Percentiles rank a stretch among this genome's conserved stretches.
Evolutionary conservation across 2,113 vertebrate genomes (phyloP).

Genomic region (Zapus hudsonius): DNA sequence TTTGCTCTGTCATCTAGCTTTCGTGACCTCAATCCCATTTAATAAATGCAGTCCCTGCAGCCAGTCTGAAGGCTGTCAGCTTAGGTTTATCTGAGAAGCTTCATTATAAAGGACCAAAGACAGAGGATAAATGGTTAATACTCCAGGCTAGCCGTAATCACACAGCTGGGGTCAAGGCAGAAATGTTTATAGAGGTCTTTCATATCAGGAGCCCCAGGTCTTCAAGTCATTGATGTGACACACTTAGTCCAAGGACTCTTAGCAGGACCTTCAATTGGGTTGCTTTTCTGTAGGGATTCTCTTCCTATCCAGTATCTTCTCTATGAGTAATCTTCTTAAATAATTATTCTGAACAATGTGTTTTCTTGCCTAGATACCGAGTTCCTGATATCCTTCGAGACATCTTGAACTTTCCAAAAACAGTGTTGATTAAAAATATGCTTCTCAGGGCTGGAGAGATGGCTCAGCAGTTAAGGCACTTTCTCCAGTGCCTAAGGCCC

Average conservation of each 20-base stretch:
- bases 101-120: constrained; percentile 53
- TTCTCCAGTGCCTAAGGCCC: no score
- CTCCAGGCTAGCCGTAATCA: constrained; percentile 58
- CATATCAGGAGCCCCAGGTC: background rate
- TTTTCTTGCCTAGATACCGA: constrained; percentile 3
- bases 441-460: no score
- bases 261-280: background rate
- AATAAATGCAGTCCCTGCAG: constrained; percentile 51
- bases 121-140: constrained; percentile 54
- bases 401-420: background rate
- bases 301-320: background rate
- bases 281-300: constrained; percentile 23
- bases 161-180: constrained; percentile 51
- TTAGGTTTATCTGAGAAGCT: constrained; percentile 64
- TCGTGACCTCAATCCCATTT: constrained; percentile 62
- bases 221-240: background rate
- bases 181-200: background rate
- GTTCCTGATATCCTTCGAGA: background rate
- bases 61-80: constrained; percentile 61
- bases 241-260: background rate
- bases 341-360: background rate
- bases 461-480: no score
- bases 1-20: constrained; percentile 54
- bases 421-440: background rate
- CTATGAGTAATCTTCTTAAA: constrained; percentile 20